phyloP scores from a whole-genome alignment of 1,140 invertebrate genomes.

The Aphelenchoides fujianensis region DNA sequence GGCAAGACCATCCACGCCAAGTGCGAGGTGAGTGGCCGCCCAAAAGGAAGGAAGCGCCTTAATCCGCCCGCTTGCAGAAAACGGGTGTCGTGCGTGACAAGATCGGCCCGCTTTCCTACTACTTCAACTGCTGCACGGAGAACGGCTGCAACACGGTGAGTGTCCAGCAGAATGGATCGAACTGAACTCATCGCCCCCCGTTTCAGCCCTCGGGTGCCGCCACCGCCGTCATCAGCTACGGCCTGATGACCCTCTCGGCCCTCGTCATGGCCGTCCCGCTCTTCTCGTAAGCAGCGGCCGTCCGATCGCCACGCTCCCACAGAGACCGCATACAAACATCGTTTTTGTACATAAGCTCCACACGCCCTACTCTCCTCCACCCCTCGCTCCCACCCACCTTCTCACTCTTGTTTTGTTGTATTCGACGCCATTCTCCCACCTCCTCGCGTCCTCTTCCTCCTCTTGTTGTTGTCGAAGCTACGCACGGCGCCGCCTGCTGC shows the following conservation, averaged over 20 bases:
- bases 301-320: no score
- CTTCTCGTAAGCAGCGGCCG: neutral
- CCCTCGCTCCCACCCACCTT: neutral
- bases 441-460: no score
- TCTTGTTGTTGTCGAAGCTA: neutral
- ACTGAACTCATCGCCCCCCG: neutral
- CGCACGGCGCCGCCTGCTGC: neutral
- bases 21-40: neutral
- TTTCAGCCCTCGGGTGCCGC: slow-evolving; percentile 2
- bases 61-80: slow-evolving; percentile 1
- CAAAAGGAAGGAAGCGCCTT: neutral
- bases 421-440: no score
- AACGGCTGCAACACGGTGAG: slow-evolving; percentile 4
- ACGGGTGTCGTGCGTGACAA: neutral
- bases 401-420: neutral
- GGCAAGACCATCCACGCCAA: neutral
- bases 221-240: neutral
- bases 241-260: neutral
- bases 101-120: slow-evolving; percentile 12
- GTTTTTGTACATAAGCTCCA: neutral
- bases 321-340: slow-evolving; percentile 5
- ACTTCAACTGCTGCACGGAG: slow-evolving; percentile 22
- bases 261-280: neutral
- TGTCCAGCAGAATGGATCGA: neutral
- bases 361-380: neutral